phyloP scores from a whole-genome alignment of 2,113 vertebrate species.

The Albula goreensis region DNA sequence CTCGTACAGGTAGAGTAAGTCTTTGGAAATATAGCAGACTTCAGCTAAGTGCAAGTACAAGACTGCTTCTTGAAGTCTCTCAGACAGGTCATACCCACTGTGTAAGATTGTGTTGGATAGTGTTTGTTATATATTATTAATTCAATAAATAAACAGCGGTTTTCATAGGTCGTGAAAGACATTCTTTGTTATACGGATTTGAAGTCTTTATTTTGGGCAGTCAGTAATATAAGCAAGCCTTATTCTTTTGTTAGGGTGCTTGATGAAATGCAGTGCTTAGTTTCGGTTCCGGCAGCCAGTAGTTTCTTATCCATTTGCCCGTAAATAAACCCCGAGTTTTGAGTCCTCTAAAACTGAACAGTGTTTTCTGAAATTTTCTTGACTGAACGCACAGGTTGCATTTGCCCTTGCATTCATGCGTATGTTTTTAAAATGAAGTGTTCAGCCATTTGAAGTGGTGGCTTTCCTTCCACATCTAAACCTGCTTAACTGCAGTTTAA shows the following conservation, averaged over 20 bases:
- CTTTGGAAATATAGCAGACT: neutral
- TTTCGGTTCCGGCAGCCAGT: neutral
- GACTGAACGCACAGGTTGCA: neutral
- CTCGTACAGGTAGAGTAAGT: too few species aligned
- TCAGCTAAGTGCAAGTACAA: neutral
- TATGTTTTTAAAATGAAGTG: neutral
- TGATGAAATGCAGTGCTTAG: neutral
- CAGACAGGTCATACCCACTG: neutral
- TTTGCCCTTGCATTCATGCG: neutral
- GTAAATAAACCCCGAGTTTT: neutral
- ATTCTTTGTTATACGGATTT: neutral
- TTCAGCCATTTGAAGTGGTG: neutral
- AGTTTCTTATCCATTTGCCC: neutral
- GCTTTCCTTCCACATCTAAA: neutral
- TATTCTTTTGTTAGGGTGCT: neutral
- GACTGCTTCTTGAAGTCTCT: neutral
- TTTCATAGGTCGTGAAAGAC: neutral
- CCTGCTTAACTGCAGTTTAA: neutral
- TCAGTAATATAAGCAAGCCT: neutral
- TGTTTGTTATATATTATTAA: neutral
- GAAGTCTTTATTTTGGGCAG: neutral
- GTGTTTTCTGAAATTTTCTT: neutral
- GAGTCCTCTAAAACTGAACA: neutral
- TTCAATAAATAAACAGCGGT: neutral
- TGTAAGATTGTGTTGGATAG: neutral